Evolutionary conservation across 2,113 vertebrate species (phyloP).

Genomic region (Melospiza georgiana): DNA sequence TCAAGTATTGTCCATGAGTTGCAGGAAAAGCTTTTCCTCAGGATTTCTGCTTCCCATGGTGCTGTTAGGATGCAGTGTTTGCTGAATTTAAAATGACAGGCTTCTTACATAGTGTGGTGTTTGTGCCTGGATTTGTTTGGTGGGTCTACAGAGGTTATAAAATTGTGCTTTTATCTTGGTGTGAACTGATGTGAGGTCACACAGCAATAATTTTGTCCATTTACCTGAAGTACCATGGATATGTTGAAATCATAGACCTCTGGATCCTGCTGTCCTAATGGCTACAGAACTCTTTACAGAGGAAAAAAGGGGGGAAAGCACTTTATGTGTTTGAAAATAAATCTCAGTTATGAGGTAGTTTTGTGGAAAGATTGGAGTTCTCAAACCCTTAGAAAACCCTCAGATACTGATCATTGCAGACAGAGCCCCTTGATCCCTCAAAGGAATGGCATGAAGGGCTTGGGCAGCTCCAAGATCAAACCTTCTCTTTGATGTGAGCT

Average conservation of each 20-base stretch:
- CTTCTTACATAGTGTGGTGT: neutral
- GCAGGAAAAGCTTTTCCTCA: neutral
- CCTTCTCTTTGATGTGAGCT: neutral
- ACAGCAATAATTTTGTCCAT: neutral
- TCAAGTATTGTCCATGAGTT: neutral
- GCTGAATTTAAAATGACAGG: neutral
- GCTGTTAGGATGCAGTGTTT: neutral
- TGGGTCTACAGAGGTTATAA: neutral
- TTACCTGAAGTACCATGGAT: neutral
- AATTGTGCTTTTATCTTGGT: neutral
- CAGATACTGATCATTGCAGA: neutral
- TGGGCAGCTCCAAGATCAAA: neutral
- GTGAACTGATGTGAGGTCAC: neutral
- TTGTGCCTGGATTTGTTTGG: neutral
- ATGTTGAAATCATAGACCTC: neutral
- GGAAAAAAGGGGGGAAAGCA: accelerated
- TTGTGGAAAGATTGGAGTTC: neutral
- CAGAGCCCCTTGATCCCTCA: neutral
- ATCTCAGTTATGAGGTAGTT: neutral
- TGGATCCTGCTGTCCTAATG: neutral
- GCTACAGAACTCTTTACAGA: neutral
- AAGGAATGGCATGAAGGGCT: neutral
- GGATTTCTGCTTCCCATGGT: neutral
- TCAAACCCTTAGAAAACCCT: neutral
- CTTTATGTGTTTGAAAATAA: neutral